Base-by-base conservation (phyloP, 2,113 vertebrate genomes). In the Sorex fumeus region DNA sequence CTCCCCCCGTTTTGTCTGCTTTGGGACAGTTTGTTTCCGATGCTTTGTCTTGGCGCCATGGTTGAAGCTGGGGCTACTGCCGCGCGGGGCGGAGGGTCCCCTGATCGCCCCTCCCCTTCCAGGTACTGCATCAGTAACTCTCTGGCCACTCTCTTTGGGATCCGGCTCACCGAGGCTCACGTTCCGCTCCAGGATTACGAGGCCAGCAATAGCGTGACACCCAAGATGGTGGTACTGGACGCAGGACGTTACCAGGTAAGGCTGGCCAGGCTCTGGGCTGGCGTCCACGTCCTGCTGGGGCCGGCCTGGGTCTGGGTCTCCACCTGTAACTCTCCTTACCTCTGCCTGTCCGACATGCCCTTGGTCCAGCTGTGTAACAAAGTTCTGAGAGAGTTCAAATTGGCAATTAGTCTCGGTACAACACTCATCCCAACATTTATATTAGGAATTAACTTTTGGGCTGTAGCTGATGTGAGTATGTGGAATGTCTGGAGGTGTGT, bases 111-210 rank as follows among this genome's bases (percentile, higher is more conserved):
- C 57, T 86, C 78, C 81, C 50, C 45, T 91, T 32, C 57, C 85
- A 98, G 98, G 71, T 98, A 98, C 2, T 98, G 97, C 92, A 98
- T 98, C 91, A 98, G 98, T 89, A 97, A 96, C 34, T 98, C 96
- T 60, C 91, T 98, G 88, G 97, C 97, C 45, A 60, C 87, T 67
- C 95, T 96, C 2, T 98, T 98, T 85, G 97, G 97, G 84, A 93
- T 98, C 57, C 93, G 96, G 19, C 95, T 98, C 81, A 98, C 98
- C 32, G 84, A 96, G 40, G 96, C 98, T 91, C 98, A 98, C 71
- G 90, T 98, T 0, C 98, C 98, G 21, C 96, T 97, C 34, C 87
- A 96, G 72, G 96, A 97, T 30, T 93, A 62, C 9, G 45, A 47
- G 19, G 83, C 90, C 71, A 89, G 64, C 84, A 96, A 74, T 23